Percentiles rank a stretch among this genome's conserved stretches.
phyloP scores from a whole-genome alignment of 2,888 invertebrate species.

The Stenodera caucasica region DNA sequence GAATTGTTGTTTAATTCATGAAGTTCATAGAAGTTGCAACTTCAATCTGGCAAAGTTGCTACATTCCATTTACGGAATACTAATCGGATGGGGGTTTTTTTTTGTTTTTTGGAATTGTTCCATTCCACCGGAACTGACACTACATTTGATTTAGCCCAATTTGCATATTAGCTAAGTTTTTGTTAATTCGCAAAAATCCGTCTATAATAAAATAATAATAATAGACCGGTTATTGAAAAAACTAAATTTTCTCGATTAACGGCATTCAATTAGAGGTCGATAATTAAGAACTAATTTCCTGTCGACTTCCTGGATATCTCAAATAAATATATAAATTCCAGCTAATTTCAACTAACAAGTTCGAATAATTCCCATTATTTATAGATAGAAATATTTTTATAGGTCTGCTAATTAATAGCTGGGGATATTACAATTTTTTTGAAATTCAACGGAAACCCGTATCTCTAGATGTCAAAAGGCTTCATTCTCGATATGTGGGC shows the following conservation, averaged over 20 bases:
- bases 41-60: conserved; percentile 50
- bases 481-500: background rate
- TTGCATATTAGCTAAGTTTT: conserved; percentile 27
- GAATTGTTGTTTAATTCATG: conserved; percentile 32
- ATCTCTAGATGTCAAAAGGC: no score
- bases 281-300: background rate
- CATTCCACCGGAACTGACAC: conserved; percentile 46
- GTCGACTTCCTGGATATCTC: background rate
- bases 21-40: conserved; percentile 40
- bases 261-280: conserved; percentile 4
- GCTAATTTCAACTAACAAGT: conserved; percentile 3
- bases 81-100: conserved; percentile 50
- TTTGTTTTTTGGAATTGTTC: conserved; percentile 48
- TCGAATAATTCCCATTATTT: conserved; percentile 10
- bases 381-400: conserved; percentile 35
- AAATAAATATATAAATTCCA: background rate
- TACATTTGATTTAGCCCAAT: conserved; percentile 30
- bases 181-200: no score
- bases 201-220: no score
- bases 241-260: conserved; percentile 28
- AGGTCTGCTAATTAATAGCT: conserved; percentile 40
- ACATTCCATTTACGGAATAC: conserved; percentile 48
- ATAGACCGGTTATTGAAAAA: no score
- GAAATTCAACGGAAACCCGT: background rate
- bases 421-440: conserved; percentile 16